These are phyloP conservation scores for Caenorhabditis tropicalis DNA, from an alignment of 1,140 invertebrate species.

Conservation along the genomic window DNA sequence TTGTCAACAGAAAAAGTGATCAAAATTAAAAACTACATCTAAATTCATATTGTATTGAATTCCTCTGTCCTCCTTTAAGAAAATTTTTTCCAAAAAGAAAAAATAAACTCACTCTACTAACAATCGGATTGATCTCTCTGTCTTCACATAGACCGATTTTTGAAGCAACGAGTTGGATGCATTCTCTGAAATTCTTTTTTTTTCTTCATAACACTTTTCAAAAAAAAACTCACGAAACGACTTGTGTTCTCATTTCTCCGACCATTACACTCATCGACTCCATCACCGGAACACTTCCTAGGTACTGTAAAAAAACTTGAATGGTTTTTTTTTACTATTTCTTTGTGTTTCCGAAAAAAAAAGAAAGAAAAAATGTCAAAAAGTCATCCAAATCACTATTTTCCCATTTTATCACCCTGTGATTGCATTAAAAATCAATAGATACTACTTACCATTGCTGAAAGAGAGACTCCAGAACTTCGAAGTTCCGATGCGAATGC, in stretches of 20 bases:
- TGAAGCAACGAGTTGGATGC: neutral
- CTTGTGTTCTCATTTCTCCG: neutral
- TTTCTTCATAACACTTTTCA: no score
- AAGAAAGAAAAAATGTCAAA: neutral
- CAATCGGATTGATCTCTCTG: neutral
- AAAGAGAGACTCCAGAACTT: neutral
- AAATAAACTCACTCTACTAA: neutral
- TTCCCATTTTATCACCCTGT: no score
- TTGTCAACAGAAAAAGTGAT: no score
- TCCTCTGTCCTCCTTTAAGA: neutral
- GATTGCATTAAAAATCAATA: neutral
- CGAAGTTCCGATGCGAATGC: neutral
- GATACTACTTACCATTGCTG: neutral
- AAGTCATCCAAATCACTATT: no score
- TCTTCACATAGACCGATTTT: neutral
- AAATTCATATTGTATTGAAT: no score
- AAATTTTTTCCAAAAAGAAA: neutral
- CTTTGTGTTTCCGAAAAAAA: neutral
- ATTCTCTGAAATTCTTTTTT: neutral
- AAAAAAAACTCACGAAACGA: neutral
- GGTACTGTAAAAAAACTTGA: neutral
- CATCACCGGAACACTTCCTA: neutral
- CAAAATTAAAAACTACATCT: no score
- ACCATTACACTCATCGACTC: conserved; percentile 1
- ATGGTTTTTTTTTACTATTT: neutral